Percentiles rank a stretch among this genome's conserved stretches.
These are phyloP conservation scores for Aphelinus atriplicis DNA, from an alignment of 1,140 invertebrate species.

Conservation along the genomic window DNA sequence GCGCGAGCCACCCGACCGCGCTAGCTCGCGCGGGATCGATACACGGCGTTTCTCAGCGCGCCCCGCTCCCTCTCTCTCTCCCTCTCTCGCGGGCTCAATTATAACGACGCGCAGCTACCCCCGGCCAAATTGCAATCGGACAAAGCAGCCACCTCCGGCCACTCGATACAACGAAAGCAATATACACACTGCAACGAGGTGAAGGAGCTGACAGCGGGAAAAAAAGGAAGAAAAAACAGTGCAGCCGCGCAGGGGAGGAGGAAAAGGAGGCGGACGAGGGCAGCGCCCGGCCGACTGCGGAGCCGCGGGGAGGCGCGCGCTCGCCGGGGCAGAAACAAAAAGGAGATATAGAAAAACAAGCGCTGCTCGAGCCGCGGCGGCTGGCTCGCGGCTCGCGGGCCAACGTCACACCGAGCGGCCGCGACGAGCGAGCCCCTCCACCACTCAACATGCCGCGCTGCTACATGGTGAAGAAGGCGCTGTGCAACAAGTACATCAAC, in stretches of 20 bases:
- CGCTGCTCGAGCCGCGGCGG: background rate
- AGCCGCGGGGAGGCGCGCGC: too few species aligned
- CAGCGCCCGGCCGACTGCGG: too few species aligned
- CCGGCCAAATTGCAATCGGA: background rate
- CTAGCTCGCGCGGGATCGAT: slow-evolving; percentile 1
- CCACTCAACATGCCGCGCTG: slow-evolving; percentile 65
- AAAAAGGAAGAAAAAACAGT: slow-evolving; percentile 21
- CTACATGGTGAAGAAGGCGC: slow-evolving; percentile 69
- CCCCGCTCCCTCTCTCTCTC: background rate
- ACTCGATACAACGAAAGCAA: slow-evolving; percentile 66
- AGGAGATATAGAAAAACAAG: slow-evolving; percentile 15
- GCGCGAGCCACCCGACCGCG: too few species aligned
- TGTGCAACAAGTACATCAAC: slow-evolving; percentile 68
- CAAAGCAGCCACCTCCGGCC: slow-evolving; percentile 52
- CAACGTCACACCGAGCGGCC: background rate
- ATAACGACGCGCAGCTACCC: background rate
- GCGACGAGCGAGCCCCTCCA: background rate
- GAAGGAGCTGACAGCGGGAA: slow-evolving; percentile 44
- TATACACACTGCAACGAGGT: slow-evolving; percentile 61
- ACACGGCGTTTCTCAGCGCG: background rate
- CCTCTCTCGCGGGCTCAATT: background rate
- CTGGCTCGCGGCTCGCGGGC: slow-evolving; percentile 19
- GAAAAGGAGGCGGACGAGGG: too few species aligned
- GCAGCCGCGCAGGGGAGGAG: too few species aligned
- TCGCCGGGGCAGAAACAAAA: background rate